Percentiles rank a stretch among this genome's conserved stretches.
These are phyloP conservation scores for Apoda limacodes DNA, from an alignment of 2,888 invertebrate genomes.

Conservation along the genomic window DNA sequence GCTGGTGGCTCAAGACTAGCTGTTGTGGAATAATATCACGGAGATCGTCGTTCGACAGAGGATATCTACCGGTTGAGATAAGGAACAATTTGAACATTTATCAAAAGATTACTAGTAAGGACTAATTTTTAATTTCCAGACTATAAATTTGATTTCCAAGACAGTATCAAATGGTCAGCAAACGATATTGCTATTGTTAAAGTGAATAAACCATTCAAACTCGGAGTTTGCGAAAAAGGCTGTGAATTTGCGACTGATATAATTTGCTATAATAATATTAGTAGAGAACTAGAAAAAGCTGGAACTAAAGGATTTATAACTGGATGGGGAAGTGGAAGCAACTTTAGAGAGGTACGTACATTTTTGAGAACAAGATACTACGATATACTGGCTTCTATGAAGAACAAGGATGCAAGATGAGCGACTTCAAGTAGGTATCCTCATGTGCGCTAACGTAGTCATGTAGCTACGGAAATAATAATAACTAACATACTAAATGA, in stretches of 20 bases:
- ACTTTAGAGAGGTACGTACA: slow-evolving; percentile 48
- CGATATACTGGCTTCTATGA: too few relatives aligned
- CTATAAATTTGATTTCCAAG: slow-evolving; percentile 63
- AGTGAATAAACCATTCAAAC: slow-evolving; percentile 51
- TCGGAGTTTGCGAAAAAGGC: slow-evolving; percentile 43
- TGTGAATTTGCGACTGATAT: slow-evolving; percentile 45
- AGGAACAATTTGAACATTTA: too few relatives aligned
- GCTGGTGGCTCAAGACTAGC: too few relatives aligned
- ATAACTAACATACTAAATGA: too few relatives aligned
- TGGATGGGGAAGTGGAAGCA: slow-evolving; percentile 60
- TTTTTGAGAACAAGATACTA: neutral
- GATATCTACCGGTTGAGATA: too few relatives aligned
- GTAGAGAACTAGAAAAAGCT: slow-evolving; percentile 50
- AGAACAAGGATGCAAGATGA: too few relatives aligned
- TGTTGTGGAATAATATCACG: too few relatives aligned
- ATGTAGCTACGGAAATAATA: neutral
- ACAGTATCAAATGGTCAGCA: slow-evolving; percentile 60
- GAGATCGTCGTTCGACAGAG: too few relatives aligned
- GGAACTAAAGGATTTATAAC: slow-evolving; percentile 53
- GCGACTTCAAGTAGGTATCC: too few relatives aligned
- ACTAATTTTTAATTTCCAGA: slow-evolving; percentile 31
- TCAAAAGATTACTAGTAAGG: too few relatives aligned
- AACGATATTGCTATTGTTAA: slow-evolving; percentile 61
- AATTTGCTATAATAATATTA: slow-evolving; percentile 49
- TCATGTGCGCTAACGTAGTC: too few relatives aligned